Evolutionary conservation across 2,113 vertebrate genomes (phyloP).

Genomic region (Stegostoma tigrinum): DNA sequence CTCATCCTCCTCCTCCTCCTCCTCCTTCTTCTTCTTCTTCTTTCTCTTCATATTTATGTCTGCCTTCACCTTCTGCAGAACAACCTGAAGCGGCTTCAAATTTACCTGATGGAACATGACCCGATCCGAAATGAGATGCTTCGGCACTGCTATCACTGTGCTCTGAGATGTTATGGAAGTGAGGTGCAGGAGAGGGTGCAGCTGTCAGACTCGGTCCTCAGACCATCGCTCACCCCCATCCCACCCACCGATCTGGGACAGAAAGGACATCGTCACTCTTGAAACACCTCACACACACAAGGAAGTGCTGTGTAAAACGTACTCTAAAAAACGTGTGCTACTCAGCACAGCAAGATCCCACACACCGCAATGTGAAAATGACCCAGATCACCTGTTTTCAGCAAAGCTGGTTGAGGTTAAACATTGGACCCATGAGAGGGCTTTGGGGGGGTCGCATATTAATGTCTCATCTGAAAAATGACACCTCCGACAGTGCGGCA

Average conservation of each 20-base stretch:
- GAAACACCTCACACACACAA: too few relatives aligned
- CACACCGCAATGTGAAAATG: background rate
- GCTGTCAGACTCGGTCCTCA: background rate
- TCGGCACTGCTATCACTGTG: too few relatives aligned
- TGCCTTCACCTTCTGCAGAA: constrained; percentile 46
- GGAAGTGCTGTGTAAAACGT: background rate
- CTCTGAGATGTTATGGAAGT: too few relatives aligned
- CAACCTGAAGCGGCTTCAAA: constrained; percentile 43
- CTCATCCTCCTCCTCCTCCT: constrained; percentile 6
- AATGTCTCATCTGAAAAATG: background rate
- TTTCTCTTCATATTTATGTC: too few relatives aligned
- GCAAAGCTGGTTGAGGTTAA: too few relatives aligned
- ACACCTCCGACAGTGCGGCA: too few relatives aligned
- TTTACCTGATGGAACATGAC: background rate
- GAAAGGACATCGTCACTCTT: too few relatives aligned
- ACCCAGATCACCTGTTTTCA: background rate
- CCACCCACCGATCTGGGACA: background rate
- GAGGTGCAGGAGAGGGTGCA: too few relatives aligned
- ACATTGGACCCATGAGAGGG: too few relatives aligned
- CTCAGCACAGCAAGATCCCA: background rate
- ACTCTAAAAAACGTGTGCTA: too few relatives aligned
- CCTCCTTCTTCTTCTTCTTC: background rate
- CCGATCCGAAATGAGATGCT: background rate
- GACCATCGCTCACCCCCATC: too few relatives aligned
- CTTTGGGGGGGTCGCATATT: background rate